phyloP scores from a whole-genome alignment of 2,888 invertebrate genomes.

The Molorchus minor region DNA sequence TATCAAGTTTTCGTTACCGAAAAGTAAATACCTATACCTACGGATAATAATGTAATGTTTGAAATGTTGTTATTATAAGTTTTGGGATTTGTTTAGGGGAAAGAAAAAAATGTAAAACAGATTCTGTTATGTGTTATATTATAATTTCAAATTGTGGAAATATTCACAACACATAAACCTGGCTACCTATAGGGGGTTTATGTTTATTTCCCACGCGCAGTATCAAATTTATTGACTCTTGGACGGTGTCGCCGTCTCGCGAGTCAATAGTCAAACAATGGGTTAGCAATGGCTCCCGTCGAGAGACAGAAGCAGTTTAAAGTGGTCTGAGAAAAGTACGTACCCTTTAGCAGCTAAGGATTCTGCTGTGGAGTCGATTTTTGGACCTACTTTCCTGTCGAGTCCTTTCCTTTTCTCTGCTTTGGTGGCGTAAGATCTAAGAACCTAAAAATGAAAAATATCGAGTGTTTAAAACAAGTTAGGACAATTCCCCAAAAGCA shows the following conservation, averaged over 20 bases:
- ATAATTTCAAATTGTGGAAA: constrained; percentile 14
- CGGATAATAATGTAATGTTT: too few relatives aligned
- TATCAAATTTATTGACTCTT: constrained; percentile 61
- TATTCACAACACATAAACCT: constrained; percentile 9
- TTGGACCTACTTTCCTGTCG: constrained; percentile 61
- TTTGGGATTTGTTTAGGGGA: too few relatives aligned
- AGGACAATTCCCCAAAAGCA: constrained; percentile 39
- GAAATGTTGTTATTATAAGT: too few relatives aligned
- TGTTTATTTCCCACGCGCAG: constrained; percentile 53
- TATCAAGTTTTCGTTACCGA: too few relatives aligned
- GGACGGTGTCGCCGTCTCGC: constrained; percentile 54
- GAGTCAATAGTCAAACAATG: constrained; percentile 44
- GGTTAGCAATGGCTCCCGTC: constrained; percentile 58
- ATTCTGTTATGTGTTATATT: too few relatives aligned
- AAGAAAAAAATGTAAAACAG: neutral
- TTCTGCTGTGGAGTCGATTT: constrained; percentile 67
- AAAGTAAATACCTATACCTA: too few relatives aligned
- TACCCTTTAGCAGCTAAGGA: constrained; percentile 78
- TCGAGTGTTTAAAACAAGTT: constrained; percentile 42
- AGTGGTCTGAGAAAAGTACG: constrained; percentile 54
- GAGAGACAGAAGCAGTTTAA: constrained; percentile 48
- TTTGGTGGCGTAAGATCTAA: constrained; percentile 58
- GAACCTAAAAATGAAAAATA: constrained; percentile 52
- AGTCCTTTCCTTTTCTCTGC: constrained; percentile 60
- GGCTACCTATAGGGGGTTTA: too few relatives aligned